Percentiles rank a stretch among this genome's conserved stretches.
These are phyloP conservation scores for Lordiphosa mommai DNA, from an alignment of 1,140 invertebrate species.

Conservation along the genomic window DNA sequence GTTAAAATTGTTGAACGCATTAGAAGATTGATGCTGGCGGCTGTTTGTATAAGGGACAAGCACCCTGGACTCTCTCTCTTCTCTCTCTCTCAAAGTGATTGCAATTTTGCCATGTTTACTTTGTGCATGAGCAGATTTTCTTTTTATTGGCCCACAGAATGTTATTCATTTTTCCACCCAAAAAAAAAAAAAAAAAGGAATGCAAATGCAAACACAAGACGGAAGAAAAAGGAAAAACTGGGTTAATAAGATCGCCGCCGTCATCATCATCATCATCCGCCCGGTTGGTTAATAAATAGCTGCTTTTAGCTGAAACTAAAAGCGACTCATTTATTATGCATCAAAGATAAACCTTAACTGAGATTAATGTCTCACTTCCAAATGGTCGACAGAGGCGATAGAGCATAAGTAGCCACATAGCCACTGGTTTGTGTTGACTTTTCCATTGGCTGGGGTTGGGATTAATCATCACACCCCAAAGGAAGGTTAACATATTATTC, in stretches of 20 bases:
- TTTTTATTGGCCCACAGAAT: constrained; percentile 37
- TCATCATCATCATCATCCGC: neutral
- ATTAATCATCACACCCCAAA: no score
- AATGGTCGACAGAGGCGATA: constrained; percentile 37
- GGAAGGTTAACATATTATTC: no score
- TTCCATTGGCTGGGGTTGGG: neutral
- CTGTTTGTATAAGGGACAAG: constrained; percentile 50
- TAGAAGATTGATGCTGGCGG: constrained; percentile 75
- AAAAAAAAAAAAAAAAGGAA: constrained; percentile 37
- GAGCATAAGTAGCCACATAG: constrained; percentile 30
- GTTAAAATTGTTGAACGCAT: constrained; percentile 70
- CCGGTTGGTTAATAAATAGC: constrained; percentile 62
- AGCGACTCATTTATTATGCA: constrained; percentile 70
- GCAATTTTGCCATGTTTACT: constrained; percentile 67
- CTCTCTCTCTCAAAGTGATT: constrained; percentile 55
- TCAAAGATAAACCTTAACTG: constrained; percentile 76
- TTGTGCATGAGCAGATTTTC: constrained; percentile 63
- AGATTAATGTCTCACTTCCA: constrained; percentile 75
- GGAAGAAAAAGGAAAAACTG: constrained; percentile 37
- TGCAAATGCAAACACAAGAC: constrained; percentile 51
- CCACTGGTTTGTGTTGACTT: constrained; percentile 1
- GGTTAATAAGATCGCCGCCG: constrained; percentile 66
- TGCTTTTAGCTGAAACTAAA: constrained; percentile 61
- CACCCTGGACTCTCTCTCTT: constrained; percentile 5
- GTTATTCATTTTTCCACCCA: no score